These are phyloP conservation scores for Phoxinus dragarum DNA, from an alignment of 2,797 vertebrate genomes.

Conservation along the genomic window DNA sequence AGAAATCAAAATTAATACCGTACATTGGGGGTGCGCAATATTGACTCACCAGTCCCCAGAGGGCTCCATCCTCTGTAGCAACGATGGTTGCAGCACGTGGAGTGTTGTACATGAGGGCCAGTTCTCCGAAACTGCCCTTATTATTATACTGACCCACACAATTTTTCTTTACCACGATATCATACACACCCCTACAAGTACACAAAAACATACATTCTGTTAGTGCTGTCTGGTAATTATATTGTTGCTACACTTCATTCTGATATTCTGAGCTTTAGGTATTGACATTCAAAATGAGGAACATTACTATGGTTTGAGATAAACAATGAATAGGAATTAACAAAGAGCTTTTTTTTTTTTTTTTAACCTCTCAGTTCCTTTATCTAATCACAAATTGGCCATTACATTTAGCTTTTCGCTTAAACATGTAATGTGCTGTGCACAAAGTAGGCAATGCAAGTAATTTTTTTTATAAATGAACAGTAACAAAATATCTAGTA, in stretches of 20 bases:
- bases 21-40: no score
- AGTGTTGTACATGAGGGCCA: constrained; percentile 98
- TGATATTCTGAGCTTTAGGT: neutral
- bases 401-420: neutral
- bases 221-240: neutral
- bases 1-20: no score
- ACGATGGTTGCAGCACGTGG: constrained; percentile 94
- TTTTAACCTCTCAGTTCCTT: neutral
- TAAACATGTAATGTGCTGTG: neutral
- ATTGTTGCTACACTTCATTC: neutral
- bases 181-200: constrained; percentile 87
- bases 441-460: neutral
- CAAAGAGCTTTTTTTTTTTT: neutral
- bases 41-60: constrained; percentile 94
- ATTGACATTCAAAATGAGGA: neutral
- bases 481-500: neutral
- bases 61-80: constrained; percentile 89
- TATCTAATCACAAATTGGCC: neutral
- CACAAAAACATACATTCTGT: constrained; percentile 1
- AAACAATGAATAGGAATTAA: neutral
- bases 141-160: constrained; percentile 94
- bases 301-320: neutral
- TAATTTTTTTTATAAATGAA: neutral
- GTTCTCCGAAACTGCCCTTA: constrained; percentile 95
- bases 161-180: constrained; percentile 89